phyloP scores from a whole-genome alignment of 2,113 vertebrate genomes.

The Heterotis niloticus region DNA sequence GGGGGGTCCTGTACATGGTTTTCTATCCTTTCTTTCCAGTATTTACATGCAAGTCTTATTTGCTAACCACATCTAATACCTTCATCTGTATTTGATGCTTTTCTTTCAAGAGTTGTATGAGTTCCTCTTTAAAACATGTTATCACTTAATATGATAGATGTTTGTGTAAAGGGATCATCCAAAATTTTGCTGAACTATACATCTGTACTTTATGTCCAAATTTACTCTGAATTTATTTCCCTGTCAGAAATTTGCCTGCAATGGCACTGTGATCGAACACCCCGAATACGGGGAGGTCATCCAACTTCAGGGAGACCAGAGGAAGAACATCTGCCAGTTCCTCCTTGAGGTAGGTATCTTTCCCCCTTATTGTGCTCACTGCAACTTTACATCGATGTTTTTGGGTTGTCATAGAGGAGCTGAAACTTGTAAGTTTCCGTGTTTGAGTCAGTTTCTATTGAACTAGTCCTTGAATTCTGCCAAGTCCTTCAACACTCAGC shows the following conservation, averaged over 20 bases:
- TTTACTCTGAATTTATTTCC: not conserved
- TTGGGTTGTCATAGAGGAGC: no score
- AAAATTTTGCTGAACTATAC: not conserved
- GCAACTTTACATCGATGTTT: not conserved
- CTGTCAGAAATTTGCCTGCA: conserved; percentile 78
- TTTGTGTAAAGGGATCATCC: not conserved
- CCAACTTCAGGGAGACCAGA: conserved; percentile 80
- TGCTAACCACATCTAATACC: not conserved
- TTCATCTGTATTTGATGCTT: not conserved
- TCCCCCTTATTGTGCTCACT: not conserved
- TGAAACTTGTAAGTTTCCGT: no score
- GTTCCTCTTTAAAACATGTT: no score
- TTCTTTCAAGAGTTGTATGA: not conserved
- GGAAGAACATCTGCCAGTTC: conserved; percentile 81
- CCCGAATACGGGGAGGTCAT: conserved; percentile 82
- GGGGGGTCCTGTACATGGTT: no score
- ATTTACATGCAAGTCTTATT: not conserved
- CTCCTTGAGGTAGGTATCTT: conserved; percentile 69
- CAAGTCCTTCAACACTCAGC: no score
- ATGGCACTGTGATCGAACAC: conserved; percentile 82
- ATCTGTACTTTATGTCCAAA: not conserved
- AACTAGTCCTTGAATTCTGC: not conserved
- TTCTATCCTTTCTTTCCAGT: not conserved
- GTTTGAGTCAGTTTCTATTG: not conserved
- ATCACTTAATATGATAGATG: no score